Evolutionary conservation across 2,797 vertebrate species (phyloP), one percentile per base, ranked within the genome.

Genomic region (Cyclura pinguis): DNA sequence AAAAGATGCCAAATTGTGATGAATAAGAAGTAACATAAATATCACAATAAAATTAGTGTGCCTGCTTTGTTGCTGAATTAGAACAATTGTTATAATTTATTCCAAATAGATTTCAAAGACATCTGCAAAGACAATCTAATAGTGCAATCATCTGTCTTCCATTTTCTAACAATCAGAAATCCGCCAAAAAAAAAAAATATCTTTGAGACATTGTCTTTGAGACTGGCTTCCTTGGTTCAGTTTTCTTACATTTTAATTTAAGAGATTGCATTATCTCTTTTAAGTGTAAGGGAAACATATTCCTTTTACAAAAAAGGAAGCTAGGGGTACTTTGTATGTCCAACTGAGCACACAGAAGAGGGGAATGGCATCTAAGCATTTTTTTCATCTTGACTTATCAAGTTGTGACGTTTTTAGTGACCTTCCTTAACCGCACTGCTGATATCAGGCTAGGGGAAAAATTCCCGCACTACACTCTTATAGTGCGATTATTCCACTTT

Each of bases 41-140:
- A 85, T 85, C 74, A 42, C 74, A 85, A 89, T 89, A 72, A 85
- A 85, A 89, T 89, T 85, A 89, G 62, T 55, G 35, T 42, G 59
- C 16, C 27, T 57, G 20, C 62, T 85, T 89, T 85, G 64, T 89
- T 80, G 12, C 50, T 85, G 47, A 47, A 72, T 80, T 89, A 85
- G 27, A 89, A 80, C 52, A 67, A 72, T 55, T 80, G 47, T 24
- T 64, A n/a, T 50, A 72, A 77, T 69, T 42, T 22, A 57, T 85
- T 69, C 83, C 69, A 85, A 52, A 55, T 42, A n/a, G 83, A 57
- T 72, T 89, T 80, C 22, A 22, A 74, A 89, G 35, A 80, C 83
- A 80, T 80, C 74, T 89, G 83, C 18, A 27, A 80, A 72, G 83
- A 80, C 50, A 57, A 50, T 52, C 5, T 69, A 50, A 80, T 52